Base-by-base conservation (phyloP, 2,888 invertebrate species). In the Meiosimyza platycephala region DNA sequence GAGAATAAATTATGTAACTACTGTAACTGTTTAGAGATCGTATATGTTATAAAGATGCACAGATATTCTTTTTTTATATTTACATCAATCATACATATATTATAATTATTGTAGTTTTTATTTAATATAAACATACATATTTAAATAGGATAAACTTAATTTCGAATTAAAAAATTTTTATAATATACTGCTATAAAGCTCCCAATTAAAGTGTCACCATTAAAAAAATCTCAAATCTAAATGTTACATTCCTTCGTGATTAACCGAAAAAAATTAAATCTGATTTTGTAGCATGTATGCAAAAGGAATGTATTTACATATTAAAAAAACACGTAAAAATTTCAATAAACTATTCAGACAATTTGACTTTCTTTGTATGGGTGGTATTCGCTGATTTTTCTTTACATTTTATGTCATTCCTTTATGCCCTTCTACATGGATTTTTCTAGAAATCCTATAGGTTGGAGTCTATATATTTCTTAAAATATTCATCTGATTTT, bases 161-260 rank as follows among this genome's bases (percentile, higher is more conserved):
- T 70, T 70, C 70, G 54, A 70, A 63, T 52, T 63, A 47, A 40
- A 40, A 18, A 63, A 13, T n/a, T 70, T 70, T 70, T 70, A 70
- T 70, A 70, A 62, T 70, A 70, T 52, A 40, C 51, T 48, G 51
- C 62, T 54, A 18, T 63, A 67, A 62, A 12, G 22, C 22, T 63
- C 54, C 40, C 47, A 47, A 70, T 60, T 62, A 18, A 70, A 68
- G 50, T 67, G 48, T 67, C 59, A 70, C 33, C 7, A 70, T 51
- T 62, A 70, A 62, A 18, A 69, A 50, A 40, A 69, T 9, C 6
- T 57, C 54, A 47, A n/a, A 52, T 70, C 63, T 70, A 52, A 63
- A 70, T 70, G 54, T 70, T 68, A 62, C 69, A 63, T 70, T 70
- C 54, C 62, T 70, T 63, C 28, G 40, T 22, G 40, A 67, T 57